Conservation (phyloP, 2,113 vertebrate genomes). For the Ammodramus savannarum region DNA sequence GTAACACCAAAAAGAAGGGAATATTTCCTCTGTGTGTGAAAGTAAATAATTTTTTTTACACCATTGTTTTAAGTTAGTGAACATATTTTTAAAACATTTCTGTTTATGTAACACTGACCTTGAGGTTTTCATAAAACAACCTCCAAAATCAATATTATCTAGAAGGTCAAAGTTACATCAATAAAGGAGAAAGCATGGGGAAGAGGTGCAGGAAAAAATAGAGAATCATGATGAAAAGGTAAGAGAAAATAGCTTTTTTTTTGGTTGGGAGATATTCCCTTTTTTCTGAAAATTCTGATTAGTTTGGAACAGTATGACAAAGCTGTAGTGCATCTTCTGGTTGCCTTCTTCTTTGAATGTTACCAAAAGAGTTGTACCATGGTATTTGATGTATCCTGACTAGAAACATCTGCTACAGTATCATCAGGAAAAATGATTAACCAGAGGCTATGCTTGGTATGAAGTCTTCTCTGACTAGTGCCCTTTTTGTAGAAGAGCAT, state of each 20-base stretch:
- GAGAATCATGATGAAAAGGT: conserved; percentile 69
- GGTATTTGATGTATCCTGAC: not conserved
- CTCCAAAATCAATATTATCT: conserved; percentile 15
- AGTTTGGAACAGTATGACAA: not conserved
- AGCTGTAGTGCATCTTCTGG: not conserved
- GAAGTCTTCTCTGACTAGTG: not conserved
- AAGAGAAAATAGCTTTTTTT: not conserved
- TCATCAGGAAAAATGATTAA: not conserved
- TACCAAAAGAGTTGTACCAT: not conserved
- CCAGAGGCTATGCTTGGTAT: not conserved
- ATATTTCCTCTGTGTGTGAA: not conserved
- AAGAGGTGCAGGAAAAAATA: conserved; percentile 61
- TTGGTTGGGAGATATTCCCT: not conserved
- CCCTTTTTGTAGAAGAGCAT: not conserved
- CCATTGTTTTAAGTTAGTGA: not conserved
- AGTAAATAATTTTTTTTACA: not conserved
- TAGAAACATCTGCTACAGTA: not conserved
- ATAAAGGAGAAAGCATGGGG: not conserved
- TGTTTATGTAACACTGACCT: not conserved
- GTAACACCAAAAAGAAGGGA: not conserved
- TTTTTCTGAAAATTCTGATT: not conserved
- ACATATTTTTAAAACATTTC: not conserved
- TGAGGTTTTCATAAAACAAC: not conserved
- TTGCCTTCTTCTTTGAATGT: not conserved
- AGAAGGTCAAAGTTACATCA: not conserved